Evolutionary conservation across 1,140 invertebrate species (phyloP).

Genomic region (Drosophila parabipectinata): DNA sequence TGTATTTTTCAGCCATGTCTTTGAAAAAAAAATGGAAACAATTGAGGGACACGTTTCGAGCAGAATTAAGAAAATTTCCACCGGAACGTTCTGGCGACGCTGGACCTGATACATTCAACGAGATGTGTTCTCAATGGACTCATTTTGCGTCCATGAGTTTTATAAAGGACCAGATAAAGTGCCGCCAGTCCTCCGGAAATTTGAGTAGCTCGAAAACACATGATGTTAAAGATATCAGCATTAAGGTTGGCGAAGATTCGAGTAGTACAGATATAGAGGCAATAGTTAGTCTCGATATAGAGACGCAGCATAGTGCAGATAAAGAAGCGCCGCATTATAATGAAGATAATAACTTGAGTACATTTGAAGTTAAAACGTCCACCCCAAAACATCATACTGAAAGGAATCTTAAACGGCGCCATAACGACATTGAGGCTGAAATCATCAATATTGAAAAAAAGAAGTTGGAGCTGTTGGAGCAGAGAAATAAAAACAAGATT

Average conservation of each 20-base stretch:
- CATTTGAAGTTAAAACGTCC: constrained; percentile 9
- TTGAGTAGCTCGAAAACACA: constrained; percentile 3
- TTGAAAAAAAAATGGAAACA: no score
- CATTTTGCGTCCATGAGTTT: background rate
- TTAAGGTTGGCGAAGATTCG: no score
- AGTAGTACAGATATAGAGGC: no score
- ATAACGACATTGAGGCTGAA: background rate
- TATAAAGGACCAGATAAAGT: constrained; percentile 2
- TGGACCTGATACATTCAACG: background rate
- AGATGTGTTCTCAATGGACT: background rate
- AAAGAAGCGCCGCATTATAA: background rate
- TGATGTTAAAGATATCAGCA: no score
- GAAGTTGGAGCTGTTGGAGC: no score
- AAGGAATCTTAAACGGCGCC: no score
- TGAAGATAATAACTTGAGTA: constrained; percentile 10
- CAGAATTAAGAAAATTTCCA: no score
- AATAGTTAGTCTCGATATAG: no score
- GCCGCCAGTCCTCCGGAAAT: constrained; percentile 1
- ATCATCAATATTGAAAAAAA: no score
- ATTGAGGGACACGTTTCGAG: no score
- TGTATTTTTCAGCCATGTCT: no score
- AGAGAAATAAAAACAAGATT: no score
- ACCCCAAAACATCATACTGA: background rate
- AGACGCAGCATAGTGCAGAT: background rate
- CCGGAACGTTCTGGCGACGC: background rate